Evolutionary conservation across 2,888 invertebrate genomes (phyloP).

Genomic region (Xestia c-nigrum): DNA sequence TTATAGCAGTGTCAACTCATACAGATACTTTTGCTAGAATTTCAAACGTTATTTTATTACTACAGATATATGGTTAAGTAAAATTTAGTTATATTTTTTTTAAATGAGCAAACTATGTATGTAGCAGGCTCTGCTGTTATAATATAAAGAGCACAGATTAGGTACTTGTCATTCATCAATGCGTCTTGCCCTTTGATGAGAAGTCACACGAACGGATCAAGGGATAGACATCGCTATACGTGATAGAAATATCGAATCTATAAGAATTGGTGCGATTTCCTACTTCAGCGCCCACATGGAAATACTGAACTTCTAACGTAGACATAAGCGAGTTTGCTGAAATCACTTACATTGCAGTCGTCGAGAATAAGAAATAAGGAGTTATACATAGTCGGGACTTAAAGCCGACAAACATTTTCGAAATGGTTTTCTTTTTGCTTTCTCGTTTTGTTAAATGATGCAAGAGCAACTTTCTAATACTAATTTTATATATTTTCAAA

Average conservation of each 20-base stretch:
- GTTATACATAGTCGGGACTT: background rate
- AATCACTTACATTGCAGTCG: background rate
- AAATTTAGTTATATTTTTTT: background rate
- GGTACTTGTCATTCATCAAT: constrained; percentile 17
- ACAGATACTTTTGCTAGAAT: background rate
- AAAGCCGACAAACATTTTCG: constrained; percentile 1
- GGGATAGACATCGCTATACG: constrained; percentile 76
- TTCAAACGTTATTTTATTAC: background rate
- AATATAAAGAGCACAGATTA: constrained; percentile 2
- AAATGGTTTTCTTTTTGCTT: too few species aligned
- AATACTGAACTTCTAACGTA: constrained; percentile 78
- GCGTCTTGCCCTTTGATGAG: constrained; percentile 14
- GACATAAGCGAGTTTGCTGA: constrained; percentile 65
- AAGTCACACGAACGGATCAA: constrained; percentile 21
- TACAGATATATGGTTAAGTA: background rate
- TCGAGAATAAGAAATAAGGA: background rate
- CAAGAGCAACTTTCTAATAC: background rate
- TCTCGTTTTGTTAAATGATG: background rate
- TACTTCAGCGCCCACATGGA: constrained; percentile 69
- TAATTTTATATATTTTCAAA: constrained; percentile 22
- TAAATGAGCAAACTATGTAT: background rate
- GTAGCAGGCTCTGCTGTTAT: background rate
- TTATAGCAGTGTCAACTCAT: background rate
- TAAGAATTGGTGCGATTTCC: constrained; percentile 64
- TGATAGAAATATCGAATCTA: constrained; percentile 74